A percentile compares a stretch with the other conserved stretches of the same genome.
phyloP scores from a whole-genome alignment of 2,797 vertebrate species.

The Poeciliopsis gracilis region DNA sequence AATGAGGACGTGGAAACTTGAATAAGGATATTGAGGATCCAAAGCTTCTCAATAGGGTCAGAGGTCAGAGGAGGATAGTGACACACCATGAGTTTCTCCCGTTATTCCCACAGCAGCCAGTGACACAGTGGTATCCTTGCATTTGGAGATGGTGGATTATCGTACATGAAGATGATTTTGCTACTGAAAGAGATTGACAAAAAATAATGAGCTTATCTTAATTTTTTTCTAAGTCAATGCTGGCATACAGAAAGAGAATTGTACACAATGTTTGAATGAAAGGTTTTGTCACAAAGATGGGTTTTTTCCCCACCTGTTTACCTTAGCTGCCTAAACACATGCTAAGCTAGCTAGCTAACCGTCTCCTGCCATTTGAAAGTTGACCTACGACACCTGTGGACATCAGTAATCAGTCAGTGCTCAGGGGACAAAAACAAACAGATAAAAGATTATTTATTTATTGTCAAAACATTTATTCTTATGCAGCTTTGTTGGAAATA shows the following conservation, averaged over 20 bases:
- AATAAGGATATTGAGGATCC: too few species aligned
- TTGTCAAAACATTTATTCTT: background rate
- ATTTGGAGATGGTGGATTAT: too few species aligned
- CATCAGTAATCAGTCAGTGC: too few species aligned
- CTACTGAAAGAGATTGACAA: background rate
- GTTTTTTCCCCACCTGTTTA: background rate
- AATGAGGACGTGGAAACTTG: too few species aligned
- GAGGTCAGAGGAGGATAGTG: too few species aligned
- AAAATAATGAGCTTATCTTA: background rate
- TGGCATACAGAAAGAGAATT: background rate
- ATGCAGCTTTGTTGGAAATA: slow-evolving; percentile 8
- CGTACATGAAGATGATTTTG: too few species aligned
- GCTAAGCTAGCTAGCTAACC: background rate
- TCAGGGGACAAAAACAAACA: background rate
- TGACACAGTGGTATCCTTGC: too few species aligned
- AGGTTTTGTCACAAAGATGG: background rate
- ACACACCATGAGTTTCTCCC: too few species aligned
- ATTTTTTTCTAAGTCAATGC: background rate
- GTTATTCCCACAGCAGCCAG: too few species aligned
- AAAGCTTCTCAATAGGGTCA: too few species aligned
- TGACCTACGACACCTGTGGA: background rate
- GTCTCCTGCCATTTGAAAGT: background rate
- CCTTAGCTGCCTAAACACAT: too few species aligned
- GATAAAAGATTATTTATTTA: background rate
- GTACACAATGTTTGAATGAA: background rate